Base-by-base conservation (phyloP, 30 jellyfish, hydroid and myxozoan genomes). In the Clytia hemisphaerica region DNA sequence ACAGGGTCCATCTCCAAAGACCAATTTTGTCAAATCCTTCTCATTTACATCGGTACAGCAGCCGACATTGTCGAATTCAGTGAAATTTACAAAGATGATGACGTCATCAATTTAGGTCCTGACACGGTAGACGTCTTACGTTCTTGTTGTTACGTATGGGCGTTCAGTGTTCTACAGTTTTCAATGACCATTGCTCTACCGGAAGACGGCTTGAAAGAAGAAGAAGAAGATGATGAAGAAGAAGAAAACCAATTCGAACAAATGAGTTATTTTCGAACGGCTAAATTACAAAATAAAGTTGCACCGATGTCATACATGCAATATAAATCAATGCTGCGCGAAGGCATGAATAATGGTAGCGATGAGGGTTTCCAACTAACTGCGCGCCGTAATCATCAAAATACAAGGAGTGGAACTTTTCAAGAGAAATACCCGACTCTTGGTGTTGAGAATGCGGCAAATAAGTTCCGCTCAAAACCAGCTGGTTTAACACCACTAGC, bases 11-110 rank as follows among this genome's bases (percentile, higher is more conserved):
- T 90, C 24, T 90, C 98, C 2, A 58, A 92, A 18, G 84, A 90
- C 42, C 93, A 79, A 55, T 90, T 90, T 49, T 90, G 95, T 4
- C 98, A 90, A 72, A 90, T 90, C 29, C 60, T 90, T 3, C 83
- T 90, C 4, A 90, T 90, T 15, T 90, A 90, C 77, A 83, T 90
- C 33, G 98, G 95, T 50, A 90, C 95, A 9, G 98, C 98, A 7
- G 98, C 98, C 10, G 98, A 90, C 40, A 90, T 90, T 32, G 98
- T 90, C 47, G 98, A 90, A 44, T 80, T 90, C 51, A 83, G 92
- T 6, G 98, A 90, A 65, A 60, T 76, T 0, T 90, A 78, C 40
- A 77, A 78, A 6, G 93, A 81, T 2, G 98, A 90, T 19, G 61
- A 67, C 12, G 93, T 75, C 15, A 60, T 61, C 29, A 50, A 45